A percentile compares a stretch with the other conserved stretches of the same genome.
phyloP scores from a whole-genome alignment of 2,113 vertebrate genomes.

The Silurus asotus region DNA sequence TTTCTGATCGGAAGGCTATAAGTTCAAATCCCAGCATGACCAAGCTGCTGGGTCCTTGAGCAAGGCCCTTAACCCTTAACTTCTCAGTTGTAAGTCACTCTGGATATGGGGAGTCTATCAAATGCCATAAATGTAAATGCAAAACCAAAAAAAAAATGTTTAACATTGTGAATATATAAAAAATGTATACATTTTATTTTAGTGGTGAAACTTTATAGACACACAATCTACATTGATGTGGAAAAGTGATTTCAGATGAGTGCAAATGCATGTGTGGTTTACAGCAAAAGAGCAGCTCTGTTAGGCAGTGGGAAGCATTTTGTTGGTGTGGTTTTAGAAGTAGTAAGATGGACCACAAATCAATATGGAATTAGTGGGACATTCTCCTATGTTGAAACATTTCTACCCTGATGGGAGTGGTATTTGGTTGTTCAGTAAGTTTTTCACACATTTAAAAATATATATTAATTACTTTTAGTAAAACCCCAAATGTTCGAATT shows the following conservation, averaged over 20 bases:
- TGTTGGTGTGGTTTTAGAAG: background rate
- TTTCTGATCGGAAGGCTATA: too few species aligned
- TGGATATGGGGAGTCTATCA: too few species aligned
- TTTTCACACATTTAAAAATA: background rate
- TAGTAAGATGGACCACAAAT: background rate
- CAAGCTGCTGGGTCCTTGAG: too few species aligned
- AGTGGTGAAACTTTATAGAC: background rate
- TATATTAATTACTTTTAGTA: too few species aligned
- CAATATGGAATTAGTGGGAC: background rate
- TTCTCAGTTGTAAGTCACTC: too few species aligned
- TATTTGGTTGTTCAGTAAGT: background rate
- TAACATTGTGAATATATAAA: too few species aligned
- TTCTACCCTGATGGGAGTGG: background rate
- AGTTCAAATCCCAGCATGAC: too few species aligned
- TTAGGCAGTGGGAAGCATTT: background rate
- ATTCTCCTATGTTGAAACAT: background rate
- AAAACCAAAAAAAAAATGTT: too few species aligned
- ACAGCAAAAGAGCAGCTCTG: background rate
- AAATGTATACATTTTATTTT: background rate
- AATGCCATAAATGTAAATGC: too few species aligned
- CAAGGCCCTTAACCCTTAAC: too few species aligned
- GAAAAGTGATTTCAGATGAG: too few species aligned
- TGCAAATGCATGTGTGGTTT: background rate
- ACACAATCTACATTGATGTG: background rate
- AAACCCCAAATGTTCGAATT: background rate